These are phyloP conservation scores for Cistogaster globosa DNA, from an alignment of 2,888 invertebrate genomes.

Conservation along the genomic window DNA sequence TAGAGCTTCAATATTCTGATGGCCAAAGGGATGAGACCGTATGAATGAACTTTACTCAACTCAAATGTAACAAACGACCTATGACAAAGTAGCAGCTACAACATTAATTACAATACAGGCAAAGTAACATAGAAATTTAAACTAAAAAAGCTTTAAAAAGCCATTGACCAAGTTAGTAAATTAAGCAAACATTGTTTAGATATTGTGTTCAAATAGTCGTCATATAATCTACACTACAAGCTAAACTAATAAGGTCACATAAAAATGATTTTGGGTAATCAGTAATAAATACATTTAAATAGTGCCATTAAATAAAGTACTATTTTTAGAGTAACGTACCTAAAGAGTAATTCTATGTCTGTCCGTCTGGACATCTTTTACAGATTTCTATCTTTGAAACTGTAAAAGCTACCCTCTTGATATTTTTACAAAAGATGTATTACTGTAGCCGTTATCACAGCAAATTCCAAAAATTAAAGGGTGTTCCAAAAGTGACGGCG, in stretches of 20 bases:
- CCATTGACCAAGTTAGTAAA: slow-evolving; percentile 62
- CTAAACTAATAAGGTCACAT: not conserved
- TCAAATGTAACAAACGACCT: slow-evolving; percentile 37
- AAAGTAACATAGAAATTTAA: slow-evolving; percentile 11
- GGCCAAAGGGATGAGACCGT: slow-evolving; percentile 3
- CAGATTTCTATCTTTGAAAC: too few species aligned
- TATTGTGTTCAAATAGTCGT: not conserved
- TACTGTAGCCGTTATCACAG: too few species aligned
- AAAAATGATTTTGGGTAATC: too few species aligned
- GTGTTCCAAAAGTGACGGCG: too few species aligned
- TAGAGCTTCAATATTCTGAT: slow-evolving; percentile 51
- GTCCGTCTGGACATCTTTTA: too few species aligned
- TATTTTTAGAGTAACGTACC: too few species aligned
- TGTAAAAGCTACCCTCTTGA: too few species aligned
- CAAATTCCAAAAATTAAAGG: too few species aligned
- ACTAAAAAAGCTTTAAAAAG: slow-evolving; percentile 40
- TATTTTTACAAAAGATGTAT: too few species aligned
- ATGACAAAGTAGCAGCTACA: slow-evolving; percentile 46
- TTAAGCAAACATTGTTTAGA: slow-evolving; percentile 43
- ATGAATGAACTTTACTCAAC: slow-evolving; percentile 8
- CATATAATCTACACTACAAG: not conserved
- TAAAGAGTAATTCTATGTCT: too few species aligned
- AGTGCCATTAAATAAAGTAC: too few species aligned
- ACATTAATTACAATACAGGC: not conserved
- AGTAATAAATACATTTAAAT: too few species aligned